Percentiles rank a stretch among this genome's conserved stretches.
These are phyloP conservation scores for Gnatocerus cornutus DNA, from an alignment of 2,888 invertebrate species.

Conservation along the genomic window DNA sequence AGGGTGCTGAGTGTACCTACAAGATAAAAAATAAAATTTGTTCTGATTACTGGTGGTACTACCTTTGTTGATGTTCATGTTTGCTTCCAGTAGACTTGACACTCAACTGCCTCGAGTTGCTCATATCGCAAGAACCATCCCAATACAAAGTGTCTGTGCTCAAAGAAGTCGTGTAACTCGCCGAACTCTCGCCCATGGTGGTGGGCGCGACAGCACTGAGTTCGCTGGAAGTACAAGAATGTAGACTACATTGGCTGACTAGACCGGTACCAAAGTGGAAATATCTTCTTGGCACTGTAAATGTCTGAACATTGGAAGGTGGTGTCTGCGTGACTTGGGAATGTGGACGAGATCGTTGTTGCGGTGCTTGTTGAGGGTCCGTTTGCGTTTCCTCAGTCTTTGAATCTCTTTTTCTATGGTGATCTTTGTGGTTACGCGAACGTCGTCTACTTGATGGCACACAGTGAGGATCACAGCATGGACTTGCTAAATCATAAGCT, in stretches of 20 bases:
- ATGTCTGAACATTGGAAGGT: conserved; percentile 55
- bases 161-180: conserved; percentile 88
- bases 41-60: conserved; percentile 44
- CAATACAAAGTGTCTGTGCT: conserved; percentile 92
- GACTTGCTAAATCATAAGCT: conserved; percentile 89
- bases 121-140: conserved; percentile 74
- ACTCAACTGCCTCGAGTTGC: conserved; percentile 68
- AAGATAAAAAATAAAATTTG: background rate
- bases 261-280: conserved; percentile 80
- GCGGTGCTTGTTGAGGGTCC: conserved; percentile 72
- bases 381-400: conserved; percentile 71
- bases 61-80: conserved; percentile 69
- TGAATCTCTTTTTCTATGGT: conserved; percentile 72
- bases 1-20: conserved; percentile 51
- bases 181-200: conserved; percentile 79
- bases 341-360: conserved; percentile 64
- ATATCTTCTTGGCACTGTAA: conserved; percentile 71
- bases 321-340: conserved; percentile 63
- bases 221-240: conserved; percentile 87
- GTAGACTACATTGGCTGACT: conserved; percentile 86
- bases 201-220: conserved; percentile 77
- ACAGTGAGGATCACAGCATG: conserved; percentile 90
- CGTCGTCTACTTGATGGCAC: conserved; percentile 78
- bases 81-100: conserved; percentile 72
- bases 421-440: conserved; percentile 76